These are phyloP conservation scores for Condylostylus longicornis DNA, from an alignment of 1,140 invertebrate species.

Conservation along the genomic window DNA sequence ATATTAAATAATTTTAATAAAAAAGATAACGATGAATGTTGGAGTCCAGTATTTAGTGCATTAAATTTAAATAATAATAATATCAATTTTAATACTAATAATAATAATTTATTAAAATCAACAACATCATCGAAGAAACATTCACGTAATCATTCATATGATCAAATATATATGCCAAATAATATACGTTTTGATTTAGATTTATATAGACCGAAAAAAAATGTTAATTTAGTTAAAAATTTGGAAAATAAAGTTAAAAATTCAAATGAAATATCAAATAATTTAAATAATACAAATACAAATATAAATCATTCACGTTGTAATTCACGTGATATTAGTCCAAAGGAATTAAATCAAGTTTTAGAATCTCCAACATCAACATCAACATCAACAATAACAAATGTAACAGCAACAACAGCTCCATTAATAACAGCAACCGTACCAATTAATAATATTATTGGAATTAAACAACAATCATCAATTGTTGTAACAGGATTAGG, in stretches of 20 bases:
- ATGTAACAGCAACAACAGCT: conserved; percentile 1
- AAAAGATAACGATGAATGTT: conserved; percentile 26
- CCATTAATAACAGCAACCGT: too few relatives aligned
- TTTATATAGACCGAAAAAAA: conserved; percentile 26
- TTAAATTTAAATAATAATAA: conserved; percentile 16
- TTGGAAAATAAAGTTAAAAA: conserved; percentile 22
- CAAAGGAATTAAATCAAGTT: neutral
- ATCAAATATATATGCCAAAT: conserved; percentile 32
- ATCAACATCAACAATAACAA: conserved; percentile 9
- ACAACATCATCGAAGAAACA: conserved; percentile 31
- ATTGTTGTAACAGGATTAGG: neutral
- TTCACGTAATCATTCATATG: conserved; percentile 30
- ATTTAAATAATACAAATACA: neutral
- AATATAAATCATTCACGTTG: conserved; percentile 35
- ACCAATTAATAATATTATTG: too few relatives aligned
- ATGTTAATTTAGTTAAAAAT: conserved; percentile 27
- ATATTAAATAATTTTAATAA: conserved; percentile 29
- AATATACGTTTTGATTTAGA: conserved; percentile 31
- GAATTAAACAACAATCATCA: too few relatives aligned
- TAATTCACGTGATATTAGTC: conserved; percentile 38
- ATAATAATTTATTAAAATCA: too few relatives aligned
- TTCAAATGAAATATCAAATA: conserved; percentile 23
- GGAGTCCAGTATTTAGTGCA: conserved; percentile 26
- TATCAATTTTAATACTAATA: too few relatives aligned
- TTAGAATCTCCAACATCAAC: neutral